Base-by-base conservation (phyloP, 1,140 invertebrate species). In the Belonocnema kinseyi region DNA sequence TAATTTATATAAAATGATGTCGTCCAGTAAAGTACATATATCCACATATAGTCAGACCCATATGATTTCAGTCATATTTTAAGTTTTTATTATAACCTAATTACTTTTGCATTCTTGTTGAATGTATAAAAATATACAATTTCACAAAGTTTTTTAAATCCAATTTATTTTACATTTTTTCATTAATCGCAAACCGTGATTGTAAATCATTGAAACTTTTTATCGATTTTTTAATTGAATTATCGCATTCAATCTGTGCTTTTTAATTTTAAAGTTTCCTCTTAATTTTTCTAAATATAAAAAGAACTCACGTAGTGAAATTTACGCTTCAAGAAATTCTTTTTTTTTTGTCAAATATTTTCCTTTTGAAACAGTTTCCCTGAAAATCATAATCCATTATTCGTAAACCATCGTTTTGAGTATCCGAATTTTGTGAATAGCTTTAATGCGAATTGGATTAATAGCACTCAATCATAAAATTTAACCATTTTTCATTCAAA, bases 281-380 rank as follows among this genome's bases (percentile, higher is more conserved):
- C 21, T 40, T 3, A 40, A 40, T 66, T 66, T 66, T 14, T 46
- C 14, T 14, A 4, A 33, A 26, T 40, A 66, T 66, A 66, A 16
- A 40, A 66, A 66, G 16, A 5, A 13, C 16, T 40, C 61, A 7
- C 61, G 13, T 40, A 40, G 46, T 40, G 16, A 21, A 66, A 66
- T 66, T 66, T 66, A 66, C 61, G 26, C 11, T 11, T 46, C 10
- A 10, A 66, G 40, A 14, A 40, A 66, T 66, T 16, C 33, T 66
- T 66, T 66, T n/a, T 40, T 33, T n/a, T 61, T 66, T 40, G 26
- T 33, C 26, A 14, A 10, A 66, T 46, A 66, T 66, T 66, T 66
- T 40, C n/a, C 61, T 40, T 66, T 16, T 33, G 26, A 26, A n/a
- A 46, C 61, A 66, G 46, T 66, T 66, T 11, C 40, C 17, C 26